Evolutionary conservation across 2,888 invertebrate species (phyloP).

Genomic region (Caenorhabditis macrosperma): DNA sequence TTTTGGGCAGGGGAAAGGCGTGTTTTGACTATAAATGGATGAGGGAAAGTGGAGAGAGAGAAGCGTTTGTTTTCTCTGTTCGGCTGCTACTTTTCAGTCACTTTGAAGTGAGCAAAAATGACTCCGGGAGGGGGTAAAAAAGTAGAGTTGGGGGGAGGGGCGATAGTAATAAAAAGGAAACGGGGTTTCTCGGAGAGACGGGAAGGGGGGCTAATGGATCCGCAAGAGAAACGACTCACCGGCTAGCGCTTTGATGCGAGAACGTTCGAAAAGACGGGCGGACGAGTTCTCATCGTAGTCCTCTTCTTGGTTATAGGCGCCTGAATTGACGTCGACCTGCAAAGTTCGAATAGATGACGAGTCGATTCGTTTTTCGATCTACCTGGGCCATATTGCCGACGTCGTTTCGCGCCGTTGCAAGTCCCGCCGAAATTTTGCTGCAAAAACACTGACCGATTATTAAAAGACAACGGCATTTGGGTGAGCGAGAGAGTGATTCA

Average conservation of each 20-base stretch:
- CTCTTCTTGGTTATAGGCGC: constrained; percentile 83
- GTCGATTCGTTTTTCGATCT: too few species aligned
- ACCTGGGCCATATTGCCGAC: constrained; percentile 64
- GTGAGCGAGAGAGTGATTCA: too few species aligned
- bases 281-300: constrained; percentile 99
- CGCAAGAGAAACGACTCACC: constrained; percentile 83
- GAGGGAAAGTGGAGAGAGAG: not conserved
- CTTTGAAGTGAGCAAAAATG: not conserved
- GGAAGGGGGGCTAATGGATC: constrained; percentile 33
- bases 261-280: constrained; percentile 98
- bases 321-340: constrained; percentile 59
- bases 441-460: constrained; percentile 31
- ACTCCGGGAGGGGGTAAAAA: not conserved
- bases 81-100: too few species aligned
- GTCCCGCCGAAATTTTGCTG: constrained; percentile 67
- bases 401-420: constrained; percentile 62
- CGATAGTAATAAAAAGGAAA: constrained; percentile 10
- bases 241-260: constrained; percentile 97
- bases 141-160: not conserved
- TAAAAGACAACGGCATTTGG: constrained; percentile 8
- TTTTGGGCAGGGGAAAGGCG: not conserved
- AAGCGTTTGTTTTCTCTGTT: too few species aligned
- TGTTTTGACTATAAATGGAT: not conserved
- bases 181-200: constrained; percentile 26
- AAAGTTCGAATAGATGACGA: not conserved